These are phyloP conservation scores for Urophycis tenuis DNA, from an alignment of 2,797 vertebrate genomes.

Conservation along the genomic window DNA sequence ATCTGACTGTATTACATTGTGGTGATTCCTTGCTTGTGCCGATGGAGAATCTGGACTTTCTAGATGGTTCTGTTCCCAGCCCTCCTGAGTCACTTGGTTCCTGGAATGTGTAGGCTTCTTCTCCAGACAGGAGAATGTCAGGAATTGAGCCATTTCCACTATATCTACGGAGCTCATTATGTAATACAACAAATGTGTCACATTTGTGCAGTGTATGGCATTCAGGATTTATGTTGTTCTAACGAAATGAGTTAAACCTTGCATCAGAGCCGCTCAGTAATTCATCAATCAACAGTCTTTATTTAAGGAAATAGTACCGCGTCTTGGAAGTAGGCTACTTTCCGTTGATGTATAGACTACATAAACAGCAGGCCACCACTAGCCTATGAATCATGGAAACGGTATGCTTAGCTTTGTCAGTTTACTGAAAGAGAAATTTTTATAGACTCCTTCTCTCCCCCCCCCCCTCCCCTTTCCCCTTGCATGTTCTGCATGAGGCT, in stretches of 20 bases:
- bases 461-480: conserved; percentile 19
- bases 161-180: background rate
- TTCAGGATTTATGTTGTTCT: background rate
- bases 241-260: background rate
- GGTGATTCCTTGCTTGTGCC: background rate
- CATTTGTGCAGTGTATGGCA: background rate
- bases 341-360: background rate
- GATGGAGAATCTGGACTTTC: background rate
- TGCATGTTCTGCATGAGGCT: conserved; percentile 8
- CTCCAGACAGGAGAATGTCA: background rate
- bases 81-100: background rate
- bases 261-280: background rate
- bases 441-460: background rate
- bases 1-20: background rate
- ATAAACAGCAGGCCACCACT: conserved; percentile 2
- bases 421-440: background rate
- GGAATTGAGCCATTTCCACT: background rate
- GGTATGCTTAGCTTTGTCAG: background rate
- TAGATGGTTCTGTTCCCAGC: background rate
- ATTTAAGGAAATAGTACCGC: background rate
- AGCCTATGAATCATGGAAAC: conserved; percentile 1
- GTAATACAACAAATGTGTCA: background rate
- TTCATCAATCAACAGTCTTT: background rate
- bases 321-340: background rate
- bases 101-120: conserved; percentile 3